Conservation (phyloP, 2,797 vertebrate species). For the Acanthornis magna region DNA sequence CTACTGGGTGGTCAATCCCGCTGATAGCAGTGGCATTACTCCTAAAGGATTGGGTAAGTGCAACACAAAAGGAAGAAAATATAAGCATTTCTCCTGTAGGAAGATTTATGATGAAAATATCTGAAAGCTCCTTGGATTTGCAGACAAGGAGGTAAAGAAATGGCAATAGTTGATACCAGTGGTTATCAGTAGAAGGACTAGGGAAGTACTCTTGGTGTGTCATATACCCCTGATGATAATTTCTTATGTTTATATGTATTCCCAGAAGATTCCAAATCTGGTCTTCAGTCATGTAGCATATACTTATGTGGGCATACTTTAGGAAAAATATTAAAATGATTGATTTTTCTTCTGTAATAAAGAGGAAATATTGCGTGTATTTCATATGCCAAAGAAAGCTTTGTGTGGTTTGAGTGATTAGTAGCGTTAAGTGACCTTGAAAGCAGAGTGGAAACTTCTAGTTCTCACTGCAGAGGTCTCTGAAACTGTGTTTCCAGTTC, state of each 20-base stretch:
- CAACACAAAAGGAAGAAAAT: not conserved
- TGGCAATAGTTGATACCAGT: not conserved
- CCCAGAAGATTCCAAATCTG: not conserved
- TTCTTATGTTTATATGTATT: not conserved
- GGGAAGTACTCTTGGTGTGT: not conserved
- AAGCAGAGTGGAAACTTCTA: not conserved
- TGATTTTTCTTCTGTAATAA: not conserved
- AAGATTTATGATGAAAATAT: not conserved
- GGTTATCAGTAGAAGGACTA: not conserved
- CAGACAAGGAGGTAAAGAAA: not conserved
- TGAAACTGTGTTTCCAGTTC: not conserved
- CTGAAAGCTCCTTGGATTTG: not conserved
- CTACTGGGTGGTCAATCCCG: constrained; percentile 94
- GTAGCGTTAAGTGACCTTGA: not conserved
- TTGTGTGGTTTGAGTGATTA: not conserved
- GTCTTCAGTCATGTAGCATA: not conserved
- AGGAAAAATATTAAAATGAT: not conserved
- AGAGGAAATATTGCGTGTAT: not conserved
- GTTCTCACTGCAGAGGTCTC: not conserved
- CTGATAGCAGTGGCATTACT: constrained; percentile 90
- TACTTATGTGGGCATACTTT: not conserved
- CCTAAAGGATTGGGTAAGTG: constrained; percentile 91
- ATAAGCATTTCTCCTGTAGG: not conserved
- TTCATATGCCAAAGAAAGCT: not conserved
- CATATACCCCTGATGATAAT: not conserved